phyloP scores from a whole-genome alignment of 2,797 vertebrate genomes.

The Phalanger gymnotis region DNA sequence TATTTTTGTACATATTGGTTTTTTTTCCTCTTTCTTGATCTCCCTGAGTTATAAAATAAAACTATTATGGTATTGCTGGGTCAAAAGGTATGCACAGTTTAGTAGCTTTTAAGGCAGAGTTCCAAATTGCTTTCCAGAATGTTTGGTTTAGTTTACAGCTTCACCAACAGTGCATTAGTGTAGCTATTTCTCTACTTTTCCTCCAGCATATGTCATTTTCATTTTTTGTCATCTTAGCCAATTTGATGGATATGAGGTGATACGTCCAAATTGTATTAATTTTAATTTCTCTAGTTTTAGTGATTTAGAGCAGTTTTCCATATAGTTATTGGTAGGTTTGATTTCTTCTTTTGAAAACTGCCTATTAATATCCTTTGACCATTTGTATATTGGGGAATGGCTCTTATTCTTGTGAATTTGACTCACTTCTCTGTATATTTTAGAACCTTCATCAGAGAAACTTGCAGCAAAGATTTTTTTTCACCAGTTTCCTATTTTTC shows the following conservation, averaged over 20 bases:
- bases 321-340: background rate
- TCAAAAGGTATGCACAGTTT: background rate
- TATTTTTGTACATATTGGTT: background rate
- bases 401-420: background rate
- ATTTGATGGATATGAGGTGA: background rate
- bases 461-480: background rate
- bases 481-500: background rate
- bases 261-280: background rate
- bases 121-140: background rate
- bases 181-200: background rate
- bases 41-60: background rate
- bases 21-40: background rate
- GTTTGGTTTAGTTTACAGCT: background rate
- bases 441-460: background rate
- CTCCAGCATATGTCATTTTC: background rate
- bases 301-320: background rate
- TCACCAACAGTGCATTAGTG: background rate
- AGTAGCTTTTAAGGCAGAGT: background rate
- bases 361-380: background rate
- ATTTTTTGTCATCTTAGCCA: background rate
- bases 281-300: background rate
- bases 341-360: background rate
- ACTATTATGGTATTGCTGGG: background rate
- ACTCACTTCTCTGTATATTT: background rate
- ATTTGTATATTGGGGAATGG: background rate